Evolutionary conservation across 53 echinoderm and acorn worm species (phyloP).

Genomic region (Luidia sarsii): DNA sequence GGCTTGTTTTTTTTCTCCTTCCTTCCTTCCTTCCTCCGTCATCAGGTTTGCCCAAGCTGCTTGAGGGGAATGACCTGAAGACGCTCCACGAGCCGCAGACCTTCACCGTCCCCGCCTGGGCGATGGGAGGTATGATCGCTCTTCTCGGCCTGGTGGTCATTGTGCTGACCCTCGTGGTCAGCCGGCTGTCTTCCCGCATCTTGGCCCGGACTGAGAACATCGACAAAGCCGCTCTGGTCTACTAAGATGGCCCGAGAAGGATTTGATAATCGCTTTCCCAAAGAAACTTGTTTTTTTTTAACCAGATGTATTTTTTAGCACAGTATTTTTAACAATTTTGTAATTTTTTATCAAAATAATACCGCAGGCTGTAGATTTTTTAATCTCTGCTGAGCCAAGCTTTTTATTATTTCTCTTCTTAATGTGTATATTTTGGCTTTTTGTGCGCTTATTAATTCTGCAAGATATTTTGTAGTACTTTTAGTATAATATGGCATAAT

Average conservation of each 20-base stretch:
- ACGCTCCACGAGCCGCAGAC: not conserved
- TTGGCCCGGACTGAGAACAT: not conserved
- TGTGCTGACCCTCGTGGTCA: constrained; percentile 11
- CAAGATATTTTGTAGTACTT: too few relatives aligned
- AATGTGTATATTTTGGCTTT: too few relatives aligned
- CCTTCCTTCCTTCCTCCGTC: not conserved
- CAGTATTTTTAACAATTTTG: too few relatives aligned
- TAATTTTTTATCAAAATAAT: too few relatives aligned
- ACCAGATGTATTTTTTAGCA: too few relatives aligned
- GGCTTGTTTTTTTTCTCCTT: not conserved
- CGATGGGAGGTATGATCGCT: constrained; percentile 13
- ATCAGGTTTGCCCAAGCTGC: not conserved
- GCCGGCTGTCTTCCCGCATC: constrained; percentile 13
- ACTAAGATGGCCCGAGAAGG: not conserved
- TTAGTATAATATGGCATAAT: too few relatives aligned
- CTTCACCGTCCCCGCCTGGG: not conserved
- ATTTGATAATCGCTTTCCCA: not conserved
- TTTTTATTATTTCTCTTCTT: too few relatives aligned
- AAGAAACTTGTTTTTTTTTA: too few relatives aligned
- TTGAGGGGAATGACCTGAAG: not conserved
- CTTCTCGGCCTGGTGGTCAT: constrained; percentile 31
- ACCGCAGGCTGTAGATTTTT: too few relatives aligned
- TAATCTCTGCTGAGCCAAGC: too few relatives aligned
- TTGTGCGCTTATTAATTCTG: too few relatives aligned
- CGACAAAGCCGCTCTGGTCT: not conserved